Percentiles rank a stretch among this genome's conserved stretches.
phyloP scores from a whole-genome alignment of 1,140 invertebrate species.

The Stegodyphus dumicola region DNA sequence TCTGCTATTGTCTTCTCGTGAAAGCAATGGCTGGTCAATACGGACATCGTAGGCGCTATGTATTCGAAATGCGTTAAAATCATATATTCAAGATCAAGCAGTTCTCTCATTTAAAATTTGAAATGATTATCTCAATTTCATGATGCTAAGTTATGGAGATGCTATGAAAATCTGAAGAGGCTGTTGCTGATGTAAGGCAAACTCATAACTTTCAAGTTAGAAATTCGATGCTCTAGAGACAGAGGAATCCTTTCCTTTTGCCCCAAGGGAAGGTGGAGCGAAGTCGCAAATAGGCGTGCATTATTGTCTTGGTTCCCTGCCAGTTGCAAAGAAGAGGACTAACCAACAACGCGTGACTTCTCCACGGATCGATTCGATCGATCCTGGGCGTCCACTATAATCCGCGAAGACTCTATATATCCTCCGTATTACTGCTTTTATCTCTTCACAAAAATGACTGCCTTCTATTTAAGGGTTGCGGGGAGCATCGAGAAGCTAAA shows the following conservation, averaged over 20 bases:
- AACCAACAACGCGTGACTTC: slow-evolving; percentile 26
- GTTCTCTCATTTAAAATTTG: too few relatives aligned
- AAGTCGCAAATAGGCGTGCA: slow-evolving; percentile 13
- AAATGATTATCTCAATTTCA: too few relatives aligned
- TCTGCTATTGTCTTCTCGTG: too few relatives aligned
- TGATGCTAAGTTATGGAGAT: too few relatives aligned
- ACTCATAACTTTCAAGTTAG: too few relatives aligned
- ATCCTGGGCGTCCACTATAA: slow-evolving; percentile 2
- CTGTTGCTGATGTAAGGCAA: too few relatives aligned
- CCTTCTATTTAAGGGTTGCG: slow-evolving; percentile 20
- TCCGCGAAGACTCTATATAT: slow-evolving; percentile 24
- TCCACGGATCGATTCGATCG: slow-evolving; percentile 27
- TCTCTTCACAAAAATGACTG: slow-evolving; percentile 44
- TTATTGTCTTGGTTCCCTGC: not conserved
- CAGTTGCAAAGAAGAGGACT: slow-evolving; percentile 16
- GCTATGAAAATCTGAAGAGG: too few relatives aligned
- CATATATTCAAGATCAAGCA: too few relatives aligned
- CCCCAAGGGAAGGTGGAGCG: not conserved
- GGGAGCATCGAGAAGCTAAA: not conserved
- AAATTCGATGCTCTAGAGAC: not conserved
- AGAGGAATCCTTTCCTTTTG: too few relatives aligned
- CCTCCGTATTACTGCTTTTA: slow-evolving; percentile 44
- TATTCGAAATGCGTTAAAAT: too few relatives aligned
- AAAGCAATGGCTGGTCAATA: too few relatives aligned
- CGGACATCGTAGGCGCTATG: too few relatives aligned